Base-by-base conservation (phyloP, 1,140 invertebrate genomes). In the Dufourea novaeangliae region DNA sequence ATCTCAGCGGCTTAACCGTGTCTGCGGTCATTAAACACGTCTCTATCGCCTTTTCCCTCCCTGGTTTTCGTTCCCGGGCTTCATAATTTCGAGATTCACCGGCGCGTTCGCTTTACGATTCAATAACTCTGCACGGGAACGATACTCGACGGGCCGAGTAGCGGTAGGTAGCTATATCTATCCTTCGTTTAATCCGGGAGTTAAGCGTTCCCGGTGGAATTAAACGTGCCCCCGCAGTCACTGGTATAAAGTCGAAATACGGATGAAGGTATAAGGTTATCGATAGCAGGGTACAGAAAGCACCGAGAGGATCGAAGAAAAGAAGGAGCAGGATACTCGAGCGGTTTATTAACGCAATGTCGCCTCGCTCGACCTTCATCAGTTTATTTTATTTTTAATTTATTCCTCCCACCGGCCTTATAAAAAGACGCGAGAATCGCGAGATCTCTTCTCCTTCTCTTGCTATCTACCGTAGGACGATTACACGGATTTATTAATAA, bases 401-500 rank as follows among this genome's bases (percentile, higher is more conserved):
- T 87, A 87, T 88, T 89, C 82, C 79, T 82, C 83, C 83, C 72
- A 87, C 66, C 78, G 70, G 34, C 61, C 46, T 86, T 73, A 74
- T 62, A 67, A 82, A 74, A 82, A 41, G 39, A 20, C 62, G 59
- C 63, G 29, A 75, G 71, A 63, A 82, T 77, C 73, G 44, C 75
- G 52, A 54, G 59, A 50, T 29, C 41, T 39, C 63, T 25, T 44
- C 34, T 32, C 11, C 6, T 0, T 5, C 12, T 25, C 25, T 11
- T 12, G 1, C n/a, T 6, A 4, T 32, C 14, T 6, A 2, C 20
- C 11, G 34, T 14, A 68, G 76, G 77, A 44, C 78, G 83, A 86
- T 87, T 83, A 85, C 76, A 69, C 78, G 84, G 87, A 90, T 90
- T 90, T 89, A 90, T 90, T 90, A 90, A 90, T 90, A 90, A 90